phyloP scores from a whole-genome alignment of 1,140 invertebrate species.

The Aporrectodea caliginosa region DNA sequence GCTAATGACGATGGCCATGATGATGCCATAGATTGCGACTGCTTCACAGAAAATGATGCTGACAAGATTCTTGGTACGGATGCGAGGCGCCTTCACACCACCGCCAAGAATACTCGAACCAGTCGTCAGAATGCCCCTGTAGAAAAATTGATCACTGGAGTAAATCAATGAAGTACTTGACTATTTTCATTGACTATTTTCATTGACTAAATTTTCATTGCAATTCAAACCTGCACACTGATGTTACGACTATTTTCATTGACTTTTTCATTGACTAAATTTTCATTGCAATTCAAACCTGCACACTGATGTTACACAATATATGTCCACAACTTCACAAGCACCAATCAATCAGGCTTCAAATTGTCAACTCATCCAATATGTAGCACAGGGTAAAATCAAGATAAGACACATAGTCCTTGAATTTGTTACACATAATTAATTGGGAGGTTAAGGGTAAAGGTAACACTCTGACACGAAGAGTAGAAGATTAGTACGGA shows the following conservation, averaged over 20 bases:
- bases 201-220: not conserved
- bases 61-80: slow-evolving; percentile 99
- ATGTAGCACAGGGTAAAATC: too few species aligned
- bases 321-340: too few species aligned
- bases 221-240: too few species aligned
- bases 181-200: not conserved
- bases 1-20: slow-evolving; percentile 92
- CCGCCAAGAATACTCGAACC: slow-evolving; percentile 94
- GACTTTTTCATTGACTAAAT: not conserved
- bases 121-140: slow-evolving; percentile 87
- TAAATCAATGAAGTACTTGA: not conserved
- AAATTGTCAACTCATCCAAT: too few species aligned
- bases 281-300: not conserved
- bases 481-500: too few species aligned
- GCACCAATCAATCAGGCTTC: too few species aligned
- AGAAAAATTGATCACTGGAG: slow-evolving; percentile 13
- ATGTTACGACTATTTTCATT: not conserved
- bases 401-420: too few species aligned
- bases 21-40: slow-evolving; percentile 97
- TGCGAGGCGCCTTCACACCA: slow-evolving; percentile 95
- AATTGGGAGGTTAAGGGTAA: too few species aligned
- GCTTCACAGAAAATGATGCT: slow-evolving; percentile 99
- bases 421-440: too few species aligned
- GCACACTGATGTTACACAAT: too few species aligned
- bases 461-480: too few species aligned